These are phyloP conservation scores for Sciurus vulgaris DNA, from an alignment of 2,797 vertebrate genomes.

Conservation along the genomic window DNA sequence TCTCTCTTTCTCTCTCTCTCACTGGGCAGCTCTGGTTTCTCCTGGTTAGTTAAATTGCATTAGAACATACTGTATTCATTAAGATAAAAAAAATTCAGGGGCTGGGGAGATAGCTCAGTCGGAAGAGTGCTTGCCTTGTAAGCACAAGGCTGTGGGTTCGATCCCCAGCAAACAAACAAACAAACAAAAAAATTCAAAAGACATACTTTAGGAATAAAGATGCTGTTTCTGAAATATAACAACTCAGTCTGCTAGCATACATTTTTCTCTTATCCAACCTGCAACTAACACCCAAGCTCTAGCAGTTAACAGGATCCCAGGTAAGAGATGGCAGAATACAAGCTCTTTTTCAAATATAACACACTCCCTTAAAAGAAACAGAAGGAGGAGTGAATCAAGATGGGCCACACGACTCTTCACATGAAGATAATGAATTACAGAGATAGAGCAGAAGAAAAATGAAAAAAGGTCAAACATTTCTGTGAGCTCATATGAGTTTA, in stretches of 20 bases:
- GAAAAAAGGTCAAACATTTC: constrained; percentile 35
- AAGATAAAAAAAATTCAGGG: constrained; percentile 13
- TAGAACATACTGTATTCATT: neutral
- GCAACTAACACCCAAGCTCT: constrained; percentile 29
- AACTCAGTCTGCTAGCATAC: neutral
- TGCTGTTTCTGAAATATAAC: constrained; percentile 37
- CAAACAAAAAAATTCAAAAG: constrained; percentile 12
- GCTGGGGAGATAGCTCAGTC: too few relatives aligned
- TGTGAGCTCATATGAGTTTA: constrained; percentile 4
- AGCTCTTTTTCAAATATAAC: constrained; percentile 38
- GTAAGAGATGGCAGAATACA: neutral
- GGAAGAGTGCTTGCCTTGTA: too few relatives aligned
- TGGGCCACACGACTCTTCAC: neutral
- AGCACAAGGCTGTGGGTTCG: too few relatives aligned
- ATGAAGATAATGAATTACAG: neutral
- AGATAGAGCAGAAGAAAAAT: neutral
- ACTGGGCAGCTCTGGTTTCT: neutral
- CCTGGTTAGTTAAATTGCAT: constrained; percentile 69
- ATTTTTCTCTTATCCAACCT: constrained; percentile 20
- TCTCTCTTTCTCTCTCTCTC: too few relatives aligned
- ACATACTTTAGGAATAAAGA: constrained; percentile 19
- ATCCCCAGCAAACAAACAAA: too few relatives aligned
- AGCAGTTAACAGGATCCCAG: constrained; percentile 54
- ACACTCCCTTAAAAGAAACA: neutral
- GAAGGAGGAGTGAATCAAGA: constrained; percentile 53